phyloP scores from a whole-genome alignment of 1,140 invertebrate species.

The Globodera rostochiensis region DNA sequence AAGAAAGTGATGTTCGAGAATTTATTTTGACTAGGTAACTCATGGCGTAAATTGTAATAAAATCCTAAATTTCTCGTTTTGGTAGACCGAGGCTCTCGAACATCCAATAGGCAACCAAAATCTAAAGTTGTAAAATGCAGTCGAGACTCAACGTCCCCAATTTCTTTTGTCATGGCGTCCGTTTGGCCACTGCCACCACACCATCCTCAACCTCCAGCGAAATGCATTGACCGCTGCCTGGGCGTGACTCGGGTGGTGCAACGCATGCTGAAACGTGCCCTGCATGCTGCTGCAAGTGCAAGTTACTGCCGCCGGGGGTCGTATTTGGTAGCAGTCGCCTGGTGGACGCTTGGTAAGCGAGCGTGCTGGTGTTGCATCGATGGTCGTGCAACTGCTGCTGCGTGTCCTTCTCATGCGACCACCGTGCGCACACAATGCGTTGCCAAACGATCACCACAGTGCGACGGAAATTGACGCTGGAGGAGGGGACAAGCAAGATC shows the following conservation, averaged over 20 bases:
- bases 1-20: too few relatives aligned
- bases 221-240: background rate
- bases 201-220: background rate
- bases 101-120: too few relatives aligned
- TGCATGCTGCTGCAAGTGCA: background rate
- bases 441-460: constrained; percentile 57
- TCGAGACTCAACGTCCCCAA: too few relatives aligned
- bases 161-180: background rate
- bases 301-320: background rate
- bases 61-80: too few relatives aligned
- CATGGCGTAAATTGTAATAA: too few relatives aligned
- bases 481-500: constrained; percentile 4
- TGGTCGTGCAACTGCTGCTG: background rate
- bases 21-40: too few relatives aligned
- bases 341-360: background rate
- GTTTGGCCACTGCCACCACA: background rate
- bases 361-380: background rate
- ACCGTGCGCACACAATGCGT: constrained; percentile 48
- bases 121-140: too few relatives aligned
- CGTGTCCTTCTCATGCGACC: background rate
- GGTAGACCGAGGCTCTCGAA: too few relatives aligned
- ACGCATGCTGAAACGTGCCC: background rate
- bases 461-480: constrained; percentile 62
- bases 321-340: background rate
- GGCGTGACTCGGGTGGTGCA: background rate